Base-by-base conservation (phyloP, 2,113 vertebrate genomes). In the Merops nubicus region DNA sequence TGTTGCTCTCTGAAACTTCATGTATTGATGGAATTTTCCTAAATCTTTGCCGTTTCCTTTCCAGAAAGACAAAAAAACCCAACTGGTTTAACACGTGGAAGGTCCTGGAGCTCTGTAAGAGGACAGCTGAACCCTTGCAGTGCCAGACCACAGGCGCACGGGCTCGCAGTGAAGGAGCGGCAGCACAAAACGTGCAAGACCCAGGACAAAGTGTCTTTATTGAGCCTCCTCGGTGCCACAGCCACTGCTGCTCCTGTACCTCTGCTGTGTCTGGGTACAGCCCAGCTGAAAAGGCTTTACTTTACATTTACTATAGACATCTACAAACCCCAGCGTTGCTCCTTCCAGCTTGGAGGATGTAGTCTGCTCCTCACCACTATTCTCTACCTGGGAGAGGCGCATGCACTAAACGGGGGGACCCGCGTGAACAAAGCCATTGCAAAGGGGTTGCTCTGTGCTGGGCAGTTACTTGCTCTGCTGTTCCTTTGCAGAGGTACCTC, bases 101-200 rank as follows among this genome's bases (percentile, higher is more conserved):
- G 33, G 53, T 62, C 40, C 15, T 4, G 1, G 54, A 90, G 78
- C n/a, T 50, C 22, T 43, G 22, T 15, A 22, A 63, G 70, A 81
- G 11, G 50, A 12, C 0, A 0, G 31, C 34, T 2, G 13, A 63
- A 12, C n/a, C 1, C 53, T 38, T 1, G 9, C 2, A 6, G 54
- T 83, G 91, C 88, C 79, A 59, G 93, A 50, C 31, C 82, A 29
- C 40, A 53, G 31, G 25, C 1, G 2, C 17, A 36, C 1, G 1
- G 36, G 79, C 72, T 34, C 0, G 0, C 56, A 73, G 57, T 4
- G 3, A 22, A 6, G 15, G 3, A 69, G 53, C 4, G 36, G 26
- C 51, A 43, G 40, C 1, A 0, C 18, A 77, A 14, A 43, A 23
- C 4, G 22, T 28, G 75, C 40, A 29, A 85, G 40, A 65, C 23